A percentile compares a stretch with the other conserved stretches of the same genome.
phyloP scores from a whole-genome alignment of 2,888 invertebrate genomes.

The Chrysodeixis includens region DNA sequence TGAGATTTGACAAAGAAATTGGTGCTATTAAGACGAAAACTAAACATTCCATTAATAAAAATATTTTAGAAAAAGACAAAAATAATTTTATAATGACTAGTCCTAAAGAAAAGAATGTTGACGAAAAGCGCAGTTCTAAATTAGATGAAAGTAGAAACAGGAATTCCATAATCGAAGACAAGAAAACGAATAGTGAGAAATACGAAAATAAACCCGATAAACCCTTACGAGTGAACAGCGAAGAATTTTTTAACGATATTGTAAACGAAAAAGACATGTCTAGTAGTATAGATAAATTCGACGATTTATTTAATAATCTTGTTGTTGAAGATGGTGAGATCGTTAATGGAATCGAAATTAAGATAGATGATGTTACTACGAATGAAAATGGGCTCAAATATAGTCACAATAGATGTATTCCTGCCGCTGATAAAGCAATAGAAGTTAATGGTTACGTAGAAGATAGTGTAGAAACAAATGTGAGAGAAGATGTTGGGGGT shows the following conservation, averaged over 20 bases:
- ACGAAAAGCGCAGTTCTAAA: conserved; percentile 72
- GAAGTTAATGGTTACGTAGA: conserved; percentile 69
- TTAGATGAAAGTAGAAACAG: conserved; percentile 67
- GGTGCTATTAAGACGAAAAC: conserved; percentile 88
- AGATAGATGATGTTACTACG: conserved; percentile 65
- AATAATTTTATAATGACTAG: conserved; percentile 82
- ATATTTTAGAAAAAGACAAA: conserved; percentile 87
- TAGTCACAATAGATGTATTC: conserved; percentile 77
- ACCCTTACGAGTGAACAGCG: conserved; percentile 71
- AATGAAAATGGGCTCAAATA: conserved; percentile 70
- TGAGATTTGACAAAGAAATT: conserved; percentile 79
- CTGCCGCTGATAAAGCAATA: conserved; percentile 69
- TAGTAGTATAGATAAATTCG: conserved; percentile 76
- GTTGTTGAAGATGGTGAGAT: conserved; percentile 69
- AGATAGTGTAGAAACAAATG: conserved; percentile 83
- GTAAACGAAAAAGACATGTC: conserved; percentile 73
- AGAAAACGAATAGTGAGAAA: conserved; percentile 63
- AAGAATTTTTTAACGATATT: conserved; percentile 81
- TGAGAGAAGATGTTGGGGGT: conserved; percentile 75
- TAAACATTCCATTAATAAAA: conserved; percentile 87
- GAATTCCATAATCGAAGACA: conserved; percentile 68
- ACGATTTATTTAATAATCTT: conserved; percentile 81
- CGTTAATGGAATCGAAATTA: conserved; percentile 64
- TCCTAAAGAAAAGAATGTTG: conserved; percentile 77
- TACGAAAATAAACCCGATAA: conserved; percentile 52